Base-by-base conservation (phyloP, 2,113 vertebrate species). In the Lasiurus cinereus region DNA sequence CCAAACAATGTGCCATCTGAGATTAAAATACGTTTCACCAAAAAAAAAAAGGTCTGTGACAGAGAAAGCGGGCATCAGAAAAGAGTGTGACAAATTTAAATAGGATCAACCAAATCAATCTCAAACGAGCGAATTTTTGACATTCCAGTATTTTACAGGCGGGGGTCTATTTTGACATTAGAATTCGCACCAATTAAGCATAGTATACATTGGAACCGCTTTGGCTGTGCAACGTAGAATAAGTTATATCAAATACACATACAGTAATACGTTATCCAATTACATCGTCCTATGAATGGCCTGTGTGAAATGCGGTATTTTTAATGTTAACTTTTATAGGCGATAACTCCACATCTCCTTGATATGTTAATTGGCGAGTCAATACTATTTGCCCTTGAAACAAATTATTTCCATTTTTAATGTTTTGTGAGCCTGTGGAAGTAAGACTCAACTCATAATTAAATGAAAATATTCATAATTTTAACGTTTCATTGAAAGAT, bases 381-480 rank as follows among this genome's bases (percentile, higher is more conserved):
- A 29, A 82, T 73, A 67, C 8, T 21, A 6, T 21, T 90, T 69
- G 31, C 16, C 31, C 70, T 88, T 29, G 29, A 21, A 87, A 39
- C 33, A 72, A 83, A 46, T 69, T 86, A 85, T 69, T 89, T 89
- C 27, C 39, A 73, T 77, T 89, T 88, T 88, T 15, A 90, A 62
- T 79, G 24, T 91, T 90, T 88, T 90, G 56, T 27, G 31, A 88
- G 31, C 8, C 39, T 52, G 76, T 27, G 69, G 80, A 94, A n/a
- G 39, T 64, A 74, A 31, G 73, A 84, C 39, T 88, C 31, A 91
- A 59, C 48, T 43, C n/a, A 46, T 52, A 73, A 94, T 46, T 91
- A 69, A 85, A 50, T 48, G 8, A n/a, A 93, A 74, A 31, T 13
- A 67, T 83, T 94, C 50, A 6, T 43, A 15, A 85, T 33, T 93